Percentiles rank a stretch among this genome's conserved stretches.
phyloP scores from a whole-genome alignment of 2,888 invertebrate species.

The Mythimna impura region DNA sequence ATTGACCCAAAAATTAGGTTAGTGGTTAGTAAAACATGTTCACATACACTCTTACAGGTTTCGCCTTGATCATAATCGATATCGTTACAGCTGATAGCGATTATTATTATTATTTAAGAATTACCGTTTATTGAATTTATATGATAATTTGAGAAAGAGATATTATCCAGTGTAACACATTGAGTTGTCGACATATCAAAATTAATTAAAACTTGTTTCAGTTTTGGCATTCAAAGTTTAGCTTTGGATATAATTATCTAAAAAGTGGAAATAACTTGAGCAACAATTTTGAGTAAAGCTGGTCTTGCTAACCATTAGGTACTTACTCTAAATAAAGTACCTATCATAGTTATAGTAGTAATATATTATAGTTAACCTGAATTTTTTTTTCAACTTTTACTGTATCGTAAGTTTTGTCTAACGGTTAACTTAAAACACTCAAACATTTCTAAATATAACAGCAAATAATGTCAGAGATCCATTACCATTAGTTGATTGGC shows the following conservation, averaged over 20 bases:
- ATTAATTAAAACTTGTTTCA: not conserved
- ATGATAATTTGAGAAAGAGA: slow-evolving; percentile 32
- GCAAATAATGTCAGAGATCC: not conserved
- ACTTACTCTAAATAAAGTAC: not conserved
- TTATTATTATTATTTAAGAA: slow-evolving; percentile 12
- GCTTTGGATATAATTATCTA: not conserved
- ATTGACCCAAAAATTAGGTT: slow-evolving; percentile 62
- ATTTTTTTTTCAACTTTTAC: not conserved
- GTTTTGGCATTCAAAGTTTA: not conserved
- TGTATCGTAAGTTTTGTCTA: not conserved
- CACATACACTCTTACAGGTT: slow-evolving; percentile 46
- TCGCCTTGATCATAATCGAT: slow-evolving; percentile 49
- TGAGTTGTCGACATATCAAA: not conserved
- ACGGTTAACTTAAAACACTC: not conserved
- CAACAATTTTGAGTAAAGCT: not conserved
- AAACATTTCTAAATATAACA: not conserved
- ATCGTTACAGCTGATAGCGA: slow-evolving; percentile 28
- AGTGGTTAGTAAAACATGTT: slow-evolving; percentile 59
- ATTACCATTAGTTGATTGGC: not conserved
- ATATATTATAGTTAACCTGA: too few relatives aligned
- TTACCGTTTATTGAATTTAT: slow-evolving; percentile 33
- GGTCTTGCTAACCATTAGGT: not conserved
- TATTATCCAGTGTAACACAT: not conserved
- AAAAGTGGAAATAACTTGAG: not conserved
- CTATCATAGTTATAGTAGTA: too few relatives aligned